Conservation (phyloP, 2,797 vertebrate species). For the Pogonophryne albipinna region DNA sequence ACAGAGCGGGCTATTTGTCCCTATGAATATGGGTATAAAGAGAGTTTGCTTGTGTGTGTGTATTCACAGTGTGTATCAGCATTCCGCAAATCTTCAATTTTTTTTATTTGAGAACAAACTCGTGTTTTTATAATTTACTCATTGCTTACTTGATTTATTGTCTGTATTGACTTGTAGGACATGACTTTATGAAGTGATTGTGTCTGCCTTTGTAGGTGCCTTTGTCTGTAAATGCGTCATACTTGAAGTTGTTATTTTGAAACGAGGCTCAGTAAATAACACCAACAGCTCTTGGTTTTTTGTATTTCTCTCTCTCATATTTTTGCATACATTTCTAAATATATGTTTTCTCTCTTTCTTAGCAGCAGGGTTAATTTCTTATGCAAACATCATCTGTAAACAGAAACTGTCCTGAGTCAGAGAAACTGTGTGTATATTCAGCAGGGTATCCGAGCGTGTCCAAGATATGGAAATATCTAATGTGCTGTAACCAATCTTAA, state of each 20-base stretch:
- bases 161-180: neutral
- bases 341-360: neutral
- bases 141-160: slow-evolving; percentile 14
- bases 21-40: slow-evolving; percentile 11
- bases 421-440: slow-evolving; percentile 22
- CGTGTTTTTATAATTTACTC: slow-evolving; percentile 11
- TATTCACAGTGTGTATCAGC: slow-evolving; percentile 1
- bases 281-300: neutral
- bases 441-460: slow-evolving; percentile 8
- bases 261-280: slow-evolving; percentile 2
- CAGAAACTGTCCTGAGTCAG: slow-evolving; percentile 15
- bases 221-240: neutral
- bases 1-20: slow-evolving; percentile 32
- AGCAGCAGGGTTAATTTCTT: slow-evolving; percentile 39
- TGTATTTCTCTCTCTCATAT: slow-evolving; percentile 12
- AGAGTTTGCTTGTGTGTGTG: slow-evolving; percentile 3
- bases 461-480: slow-evolving; percentile 12
- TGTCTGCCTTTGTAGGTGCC: neutral
- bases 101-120: neutral
- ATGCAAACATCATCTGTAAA: slow-evolving; percentile 37
- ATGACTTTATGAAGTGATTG: neutral
- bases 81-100: slow-evolving; percentile 25
- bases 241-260: neutral
- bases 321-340: slow-evolving; percentile 8
- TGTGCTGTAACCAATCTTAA: neutral